phyloP scores from a whole-genome alignment of 1,140 invertebrate species.

The Ostrea denselamellosa region DNA sequence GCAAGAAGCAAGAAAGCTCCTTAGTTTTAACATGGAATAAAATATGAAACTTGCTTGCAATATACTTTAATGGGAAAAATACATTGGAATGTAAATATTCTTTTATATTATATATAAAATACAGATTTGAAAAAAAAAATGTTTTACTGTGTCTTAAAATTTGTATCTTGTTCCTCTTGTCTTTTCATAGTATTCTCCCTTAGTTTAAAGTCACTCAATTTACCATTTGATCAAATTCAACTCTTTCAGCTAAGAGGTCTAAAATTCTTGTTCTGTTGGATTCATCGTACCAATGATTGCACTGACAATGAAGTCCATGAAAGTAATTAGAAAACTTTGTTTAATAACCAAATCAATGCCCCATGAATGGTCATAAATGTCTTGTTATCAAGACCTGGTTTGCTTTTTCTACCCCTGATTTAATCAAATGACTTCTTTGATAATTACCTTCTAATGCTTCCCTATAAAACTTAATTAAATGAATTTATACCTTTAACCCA shows the following conservation, averaged over 20 bases:
- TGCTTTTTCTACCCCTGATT: background rate
- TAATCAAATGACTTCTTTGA: background rate
- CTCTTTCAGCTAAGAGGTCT: background rate
- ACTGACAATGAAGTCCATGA: slow-evolving; percentile 39
- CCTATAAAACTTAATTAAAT: slow-evolving; percentile 28
- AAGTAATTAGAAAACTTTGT: slow-evolving; percentile 38
- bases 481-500: slow-evolving; percentile 7
- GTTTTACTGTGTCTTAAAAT: too few relatives aligned
- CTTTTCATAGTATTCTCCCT: too few relatives aligned
- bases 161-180: too few relatives aligned
- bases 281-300: background rate
- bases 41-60: too few relatives aligned
- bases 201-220: too few relatives aligned
- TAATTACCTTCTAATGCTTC: slow-evolving; percentile 19
- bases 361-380: background rate
- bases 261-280: slow-evolving; percentile 4
- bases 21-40: too few relatives aligned
- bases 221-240: background rate
- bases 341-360: slow-evolving; percentile 31
- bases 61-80: too few relatives aligned
- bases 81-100: too few relatives aligned
- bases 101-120: too few relatives aligned
- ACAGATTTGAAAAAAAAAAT: too few relatives aligned
- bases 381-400: background rate
- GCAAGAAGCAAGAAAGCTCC: too few relatives aligned